Percentiles rank a stretch among this genome's conserved stretches.
These are phyloP conservation scores for Acromyrmex heyeri DNA, from an alignment of 1,140 invertebrate genomes.

Conservation along the genomic window DNA sequence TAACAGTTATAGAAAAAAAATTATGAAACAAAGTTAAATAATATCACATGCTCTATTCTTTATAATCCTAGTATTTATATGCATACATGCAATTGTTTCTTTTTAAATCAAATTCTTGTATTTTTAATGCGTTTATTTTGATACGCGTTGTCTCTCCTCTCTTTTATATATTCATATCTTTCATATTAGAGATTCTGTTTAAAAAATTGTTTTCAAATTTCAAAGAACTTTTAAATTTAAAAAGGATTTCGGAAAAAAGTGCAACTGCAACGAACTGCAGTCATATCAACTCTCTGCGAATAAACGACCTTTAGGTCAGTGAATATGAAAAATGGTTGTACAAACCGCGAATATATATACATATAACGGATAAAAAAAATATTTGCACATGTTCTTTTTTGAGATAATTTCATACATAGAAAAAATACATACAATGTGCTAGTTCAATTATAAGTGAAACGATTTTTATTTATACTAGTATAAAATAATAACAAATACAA, in stretches of 20 bases:
- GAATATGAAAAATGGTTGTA: slow-evolving; percentile 16
- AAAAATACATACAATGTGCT: neutral
- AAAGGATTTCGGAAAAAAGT: slow-evolving; percentile 1
- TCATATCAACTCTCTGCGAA: neutral
- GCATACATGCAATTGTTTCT: neutral
- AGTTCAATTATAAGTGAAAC: neutral
- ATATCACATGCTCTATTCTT: neutral
- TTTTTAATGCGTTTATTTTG: neutral
- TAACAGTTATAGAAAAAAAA: neutral
- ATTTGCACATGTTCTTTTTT: neutral
- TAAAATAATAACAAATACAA: neutral
- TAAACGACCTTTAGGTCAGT: slow-evolving; percentile 20
- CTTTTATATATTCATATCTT: neutral
- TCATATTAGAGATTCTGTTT: neutral
- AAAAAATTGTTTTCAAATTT: slow-evolving; percentile 12
- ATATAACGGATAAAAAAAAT: neutral
- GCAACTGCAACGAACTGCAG: neutral
- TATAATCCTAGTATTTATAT: neutral
- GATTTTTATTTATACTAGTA: neutral
- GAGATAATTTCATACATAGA: neutral
- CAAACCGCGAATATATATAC: slow-evolving; percentile 1
- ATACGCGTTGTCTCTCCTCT: neutral
- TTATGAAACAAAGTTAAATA: neutral
- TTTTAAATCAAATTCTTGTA: neutral
- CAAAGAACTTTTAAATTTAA: slow-evolving; percentile 2